Percentiles rank a stretch among this genome's conserved stretches.
Evolutionary conservation across 2,888 invertebrate genomes (phyloP).

Genomic region (Harmothoe impar): DNA sequence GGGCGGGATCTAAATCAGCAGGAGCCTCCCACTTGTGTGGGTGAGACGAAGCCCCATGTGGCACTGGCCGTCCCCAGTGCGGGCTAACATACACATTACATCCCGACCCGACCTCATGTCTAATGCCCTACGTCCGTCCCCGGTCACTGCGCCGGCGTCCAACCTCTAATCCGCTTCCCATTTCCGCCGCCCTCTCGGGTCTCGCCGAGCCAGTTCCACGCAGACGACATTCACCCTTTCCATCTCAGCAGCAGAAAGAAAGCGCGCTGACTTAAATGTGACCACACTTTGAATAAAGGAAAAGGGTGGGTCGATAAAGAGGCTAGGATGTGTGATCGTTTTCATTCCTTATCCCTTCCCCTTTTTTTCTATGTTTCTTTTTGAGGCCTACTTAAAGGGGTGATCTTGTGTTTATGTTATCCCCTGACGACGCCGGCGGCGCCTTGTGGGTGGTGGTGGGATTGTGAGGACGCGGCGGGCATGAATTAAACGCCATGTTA

Average conservation of each 20-base stretch:
- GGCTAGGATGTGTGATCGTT: background rate
- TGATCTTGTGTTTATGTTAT: slow-evolving; percentile 4
- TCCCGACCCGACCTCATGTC: background rate
- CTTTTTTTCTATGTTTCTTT: background rate
- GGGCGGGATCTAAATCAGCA: slow-evolving; percentile 35
- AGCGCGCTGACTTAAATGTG: background rate
- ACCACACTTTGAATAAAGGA: slow-evolving; percentile 29
- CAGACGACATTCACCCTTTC: background rate
- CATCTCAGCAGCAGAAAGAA: background rate
- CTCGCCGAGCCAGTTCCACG: background rate
- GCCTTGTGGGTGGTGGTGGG: background rate
- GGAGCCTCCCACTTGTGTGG: slow-evolving; percentile 4
- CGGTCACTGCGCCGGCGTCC: slow-evolving; percentile 16
- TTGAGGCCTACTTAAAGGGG: background rate
- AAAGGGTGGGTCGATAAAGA: slow-evolving; percentile 29
- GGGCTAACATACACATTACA: slow-evolving; percentile 50
- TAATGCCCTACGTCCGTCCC: background rate
- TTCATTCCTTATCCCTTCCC: background rate
- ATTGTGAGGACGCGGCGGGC: background rate
- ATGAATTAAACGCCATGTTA: slow-evolving; percentile 35
- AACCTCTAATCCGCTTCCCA: slow-evolving; percentile 23
- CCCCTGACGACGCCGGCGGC: background rate
- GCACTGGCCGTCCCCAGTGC: slow-evolving; percentile 28
- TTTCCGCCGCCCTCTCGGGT: background rate
- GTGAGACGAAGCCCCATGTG: slow-evolving; percentile 3